phyloP scores from a whole-genome alignment of 2,888 invertebrate species.

The Vannuccia rotundouncinata region DNA sequence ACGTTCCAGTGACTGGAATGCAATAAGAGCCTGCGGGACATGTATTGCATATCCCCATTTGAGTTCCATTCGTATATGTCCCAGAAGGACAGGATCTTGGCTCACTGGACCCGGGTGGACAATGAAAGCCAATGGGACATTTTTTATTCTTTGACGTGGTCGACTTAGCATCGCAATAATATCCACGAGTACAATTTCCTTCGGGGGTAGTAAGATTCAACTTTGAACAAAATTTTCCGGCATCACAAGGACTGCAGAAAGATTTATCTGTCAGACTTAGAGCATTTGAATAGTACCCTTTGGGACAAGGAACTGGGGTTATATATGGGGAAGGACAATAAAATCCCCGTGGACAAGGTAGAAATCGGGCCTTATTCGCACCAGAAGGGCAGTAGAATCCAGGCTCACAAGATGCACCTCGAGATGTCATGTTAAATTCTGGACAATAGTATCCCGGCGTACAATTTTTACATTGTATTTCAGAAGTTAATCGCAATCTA shows the following conservation, averaged over 20 bases:
- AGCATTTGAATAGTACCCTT: background rate
- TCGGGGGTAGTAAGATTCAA: background rate
- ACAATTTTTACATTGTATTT: background rate
- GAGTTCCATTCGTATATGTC: constrained; percentile 44
- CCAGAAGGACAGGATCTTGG: background rate
- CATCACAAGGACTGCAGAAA: background rate
- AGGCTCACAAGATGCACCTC: background rate
- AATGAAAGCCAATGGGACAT: constrained; percentile 5
- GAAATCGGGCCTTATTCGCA: background rate
- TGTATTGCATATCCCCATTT: constrained; percentile 45
- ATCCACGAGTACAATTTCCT: background rate
- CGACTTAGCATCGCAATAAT: background rate
- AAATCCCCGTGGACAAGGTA: background rate
- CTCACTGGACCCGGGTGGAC: background rate
- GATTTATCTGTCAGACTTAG: background rate
- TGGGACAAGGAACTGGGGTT: background rate
- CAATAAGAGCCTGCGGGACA: constrained; percentile 51
- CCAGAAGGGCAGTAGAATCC: background rate
- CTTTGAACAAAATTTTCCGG: background rate
- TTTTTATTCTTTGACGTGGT: background rate
- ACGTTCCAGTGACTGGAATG: constrained; percentile 45
- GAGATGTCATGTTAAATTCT: constrained; percentile 7
- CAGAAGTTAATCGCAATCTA: constrained; percentile 31
- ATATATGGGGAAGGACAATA: constrained; percentile 2
- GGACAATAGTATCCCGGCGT: background rate